These are phyloP conservation scores for Melanargia galathea DNA, from an alignment of 2,888 invertebrate genomes.

Conservation along the genomic window DNA sequence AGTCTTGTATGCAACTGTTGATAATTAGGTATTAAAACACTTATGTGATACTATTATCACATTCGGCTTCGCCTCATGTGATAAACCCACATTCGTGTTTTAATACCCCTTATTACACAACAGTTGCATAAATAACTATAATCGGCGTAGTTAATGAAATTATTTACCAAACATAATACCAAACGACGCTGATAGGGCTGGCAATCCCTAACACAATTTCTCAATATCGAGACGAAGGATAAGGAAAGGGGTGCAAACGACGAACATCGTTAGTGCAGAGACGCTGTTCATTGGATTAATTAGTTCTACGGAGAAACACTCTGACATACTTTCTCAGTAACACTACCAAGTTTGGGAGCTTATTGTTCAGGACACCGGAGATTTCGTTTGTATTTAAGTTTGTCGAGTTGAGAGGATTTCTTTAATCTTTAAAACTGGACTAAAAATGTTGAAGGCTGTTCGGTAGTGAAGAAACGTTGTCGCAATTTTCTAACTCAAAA, in stretches of 20 bases:
- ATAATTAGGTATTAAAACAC: no score
- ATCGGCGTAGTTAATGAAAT: not conserved
- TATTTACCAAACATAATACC: not conserved
- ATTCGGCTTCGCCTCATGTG: no score
- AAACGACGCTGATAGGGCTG: conserved; percentile 10
- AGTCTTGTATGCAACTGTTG: no score
- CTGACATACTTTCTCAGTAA: conserved; percentile 55
- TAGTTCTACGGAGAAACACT: conserved; percentile 63
- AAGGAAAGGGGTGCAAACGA: conserved; percentile 69
- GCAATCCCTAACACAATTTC: conserved; percentile 62
- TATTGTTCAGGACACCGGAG: conserved; percentile 61
- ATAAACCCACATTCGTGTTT: no score
- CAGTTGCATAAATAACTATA: no score
- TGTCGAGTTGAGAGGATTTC: conserved; percentile 50
- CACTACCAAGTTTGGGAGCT: conserved; percentile 46
- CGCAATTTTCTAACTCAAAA: no score
- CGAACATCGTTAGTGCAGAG: conserved; percentile 74
- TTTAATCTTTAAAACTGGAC: conserved; percentile 67
- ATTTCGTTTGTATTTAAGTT: conserved; percentile 69
- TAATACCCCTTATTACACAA: no score
- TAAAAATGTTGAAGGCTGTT: conserved; percentile 51
- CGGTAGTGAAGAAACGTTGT: conserved; percentile 39
- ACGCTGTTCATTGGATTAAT: conserved; percentile 78
- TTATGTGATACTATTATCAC: no score
- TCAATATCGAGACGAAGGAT: conserved; percentile 54